These are phyloP conservation scores for Sinotaia quadrata DNA, from an alignment of 2,888 invertebrate genomes.

Conservation along the genomic window DNA sequence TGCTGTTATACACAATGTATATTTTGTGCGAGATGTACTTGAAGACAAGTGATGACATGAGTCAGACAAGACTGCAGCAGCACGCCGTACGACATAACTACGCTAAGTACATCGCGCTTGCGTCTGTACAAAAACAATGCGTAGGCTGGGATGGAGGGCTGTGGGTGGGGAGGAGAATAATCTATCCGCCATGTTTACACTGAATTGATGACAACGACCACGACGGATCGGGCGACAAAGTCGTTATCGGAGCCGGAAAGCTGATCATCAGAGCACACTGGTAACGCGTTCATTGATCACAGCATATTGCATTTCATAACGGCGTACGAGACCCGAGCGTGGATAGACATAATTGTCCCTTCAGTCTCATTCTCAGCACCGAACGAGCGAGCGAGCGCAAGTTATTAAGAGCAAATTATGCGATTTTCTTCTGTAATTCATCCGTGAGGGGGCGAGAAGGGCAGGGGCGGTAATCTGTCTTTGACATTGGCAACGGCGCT, in stretches of 20 bases:
- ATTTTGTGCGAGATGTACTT: no score
- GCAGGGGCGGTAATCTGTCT: constrained; percentile 11
- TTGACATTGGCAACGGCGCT: constrained; percentile 6
- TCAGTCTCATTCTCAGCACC: background rate
- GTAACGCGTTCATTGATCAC: constrained; percentile 14
- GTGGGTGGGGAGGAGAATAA: background rate
- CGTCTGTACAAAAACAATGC: no score
- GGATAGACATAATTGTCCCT: constrained; percentile 25
- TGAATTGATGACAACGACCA: constrained; percentile 17
- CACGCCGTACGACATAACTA: no score
- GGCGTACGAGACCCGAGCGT: constrained; percentile 8
- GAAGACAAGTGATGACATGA: no score
- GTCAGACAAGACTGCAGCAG: no score
- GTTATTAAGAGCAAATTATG: constrained; percentile 22
- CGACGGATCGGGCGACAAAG: constrained; percentile 20
- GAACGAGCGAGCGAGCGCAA: constrained; percentile 8
- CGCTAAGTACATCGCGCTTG: no score
- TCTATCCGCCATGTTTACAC: constrained; percentile 15
- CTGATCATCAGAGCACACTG: constrained; percentile 8
- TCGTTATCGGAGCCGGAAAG: background rate
- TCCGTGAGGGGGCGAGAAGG: constrained; percentile 1
- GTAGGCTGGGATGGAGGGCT: background rate
- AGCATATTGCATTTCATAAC: background rate
- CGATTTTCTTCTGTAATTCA: constrained; percentile 19
- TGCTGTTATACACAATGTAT: no score